Evolutionary conservation across 2,888 invertebrate genomes (phyloP).

Genomic region (Netelia melanura): DNA sequence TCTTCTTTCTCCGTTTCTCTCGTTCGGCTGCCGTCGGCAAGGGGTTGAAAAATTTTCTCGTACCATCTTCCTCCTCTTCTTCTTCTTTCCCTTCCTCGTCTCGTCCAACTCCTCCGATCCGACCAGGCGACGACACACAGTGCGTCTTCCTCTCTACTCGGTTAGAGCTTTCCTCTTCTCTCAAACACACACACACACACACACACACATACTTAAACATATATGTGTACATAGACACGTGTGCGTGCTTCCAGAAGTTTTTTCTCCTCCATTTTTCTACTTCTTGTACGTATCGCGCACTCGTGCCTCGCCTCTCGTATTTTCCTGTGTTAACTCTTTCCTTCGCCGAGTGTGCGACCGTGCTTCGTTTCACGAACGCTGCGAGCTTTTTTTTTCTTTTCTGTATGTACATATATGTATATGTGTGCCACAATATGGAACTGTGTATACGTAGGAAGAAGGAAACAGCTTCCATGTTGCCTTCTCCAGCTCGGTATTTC

Average conservation of each 20-base stretch:
- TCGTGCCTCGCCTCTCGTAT: background rate
- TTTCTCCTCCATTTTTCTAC: too few relatives aligned
- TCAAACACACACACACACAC: background rate
- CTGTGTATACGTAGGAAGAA: slow-evolving; percentile 12
- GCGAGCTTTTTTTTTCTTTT: slow-evolving; percentile 30
- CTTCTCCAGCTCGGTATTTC: slow-evolving; percentile 7
- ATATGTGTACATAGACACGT: background rate
- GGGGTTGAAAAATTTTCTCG: slow-evolving; percentile 45
- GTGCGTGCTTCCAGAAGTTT: too few relatives aligned
- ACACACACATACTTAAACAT: background rate
- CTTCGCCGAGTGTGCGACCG: slow-evolving; percentile 19
- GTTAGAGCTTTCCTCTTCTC: background rate
- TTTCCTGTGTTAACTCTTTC: slow-evolving; percentile 34
- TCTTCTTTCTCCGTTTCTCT: slow-evolving; percentile 6
- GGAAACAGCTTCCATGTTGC: slow-evolving; percentile 41
- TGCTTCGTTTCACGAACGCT: slow-evolving; percentile 17
- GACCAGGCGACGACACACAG: too few relatives aligned
- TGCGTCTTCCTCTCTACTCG: too few relatives aligned
- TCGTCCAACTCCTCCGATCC: background rate
- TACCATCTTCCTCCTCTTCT: slow-evolving; percentile 4
- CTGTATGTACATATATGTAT: slow-evolving; percentile 14
- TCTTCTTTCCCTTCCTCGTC: background rate
- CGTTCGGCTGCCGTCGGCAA: slow-evolving; percentile 5
- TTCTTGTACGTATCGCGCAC: background rate
- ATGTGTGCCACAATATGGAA: background rate